phyloP scores from a whole-genome alignment of 1,140 invertebrate species.

The Bacillus rossius region DNA sequence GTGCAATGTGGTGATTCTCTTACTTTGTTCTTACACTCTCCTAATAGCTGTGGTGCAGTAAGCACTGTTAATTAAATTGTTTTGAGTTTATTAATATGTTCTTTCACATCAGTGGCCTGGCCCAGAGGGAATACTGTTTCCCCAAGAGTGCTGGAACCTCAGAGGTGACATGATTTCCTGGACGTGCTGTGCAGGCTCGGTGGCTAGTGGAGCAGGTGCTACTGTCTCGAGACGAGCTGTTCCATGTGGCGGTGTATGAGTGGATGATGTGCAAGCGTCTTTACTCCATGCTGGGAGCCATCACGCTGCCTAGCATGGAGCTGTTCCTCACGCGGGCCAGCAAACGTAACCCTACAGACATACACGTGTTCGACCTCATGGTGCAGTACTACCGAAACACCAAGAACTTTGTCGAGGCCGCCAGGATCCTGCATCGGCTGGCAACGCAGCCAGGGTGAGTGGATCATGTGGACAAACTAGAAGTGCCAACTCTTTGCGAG shows the following conservation, averaged over 20 bases:
- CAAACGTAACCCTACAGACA: constrained; percentile 45
- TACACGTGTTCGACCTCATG: constrained; percentile 75
- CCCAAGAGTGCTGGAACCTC: too few relatives aligned
- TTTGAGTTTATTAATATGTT: too few relatives aligned
- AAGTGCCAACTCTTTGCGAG: too few relatives aligned
- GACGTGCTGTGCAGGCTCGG: not conserved
- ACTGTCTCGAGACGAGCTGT: constrained; percentile 70
- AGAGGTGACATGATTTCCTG: too few relatives aligned
- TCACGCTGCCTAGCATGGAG: constrained; percentile 66
- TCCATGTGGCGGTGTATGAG: constrained; percentile 88
- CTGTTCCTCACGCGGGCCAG: constrained; percentile 64
- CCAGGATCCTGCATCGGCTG: constrained; percentile 81
- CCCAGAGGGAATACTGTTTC: too few relatives aligned
- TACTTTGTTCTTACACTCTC: too few relatives aligned
- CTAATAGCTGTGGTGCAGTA: too few relatives aligned
- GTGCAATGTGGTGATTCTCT: too few relatives aligned
- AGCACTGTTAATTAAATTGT: too few relatives aligned
- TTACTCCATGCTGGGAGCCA: constrained; percentile 68
- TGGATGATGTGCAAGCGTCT: constrained; percentile 84
- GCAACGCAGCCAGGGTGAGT: constrained; percentile 73
- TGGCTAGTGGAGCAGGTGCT: constrained; percentile 42
- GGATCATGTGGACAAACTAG: too few relatives aligned
- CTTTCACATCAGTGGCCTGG: too few relatives aligned
- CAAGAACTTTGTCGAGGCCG: constrained; percentile 88
- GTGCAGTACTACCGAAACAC: constrained; percentile 96